Percentiles rank a stretch among this genome's conserved stretches.
Evolutionary conservation across 2,797 vertebrate genomes (phyloP).

Genomic region (Botia almorhae): DNA sequence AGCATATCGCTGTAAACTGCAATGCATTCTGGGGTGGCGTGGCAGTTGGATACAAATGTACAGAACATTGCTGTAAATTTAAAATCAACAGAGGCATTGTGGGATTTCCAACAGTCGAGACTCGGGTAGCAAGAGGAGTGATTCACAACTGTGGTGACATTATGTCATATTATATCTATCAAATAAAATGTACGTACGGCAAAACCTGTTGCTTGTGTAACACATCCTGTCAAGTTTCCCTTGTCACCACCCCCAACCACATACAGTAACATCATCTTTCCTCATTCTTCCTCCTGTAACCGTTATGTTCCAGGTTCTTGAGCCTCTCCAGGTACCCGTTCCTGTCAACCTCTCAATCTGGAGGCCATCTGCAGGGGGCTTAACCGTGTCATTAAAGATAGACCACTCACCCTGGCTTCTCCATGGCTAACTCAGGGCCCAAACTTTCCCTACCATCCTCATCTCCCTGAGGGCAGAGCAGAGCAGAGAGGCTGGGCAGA

Average conservation of each 20-base stretch:
- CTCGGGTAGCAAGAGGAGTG: neutral
- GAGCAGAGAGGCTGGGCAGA: slow-evolving; percentile 39
- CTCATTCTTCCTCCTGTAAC: slow-evolving; percentile 35
- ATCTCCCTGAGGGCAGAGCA: slow-evolving; percentile 63
- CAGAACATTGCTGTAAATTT: neutral
- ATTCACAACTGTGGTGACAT: neutral
- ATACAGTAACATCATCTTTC: neutral
- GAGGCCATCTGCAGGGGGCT: slow-evolving; percentile 79
- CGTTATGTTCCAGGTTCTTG: slow-evolving; percentile 42
- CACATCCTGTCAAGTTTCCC: neutral
- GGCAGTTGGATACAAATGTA: neutral
- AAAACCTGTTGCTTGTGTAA: slow-evolving; percentile 16
- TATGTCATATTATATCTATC: no score
- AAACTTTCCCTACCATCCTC: slow-evolving; percentile 66
- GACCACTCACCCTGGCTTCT: slow-evolving; percentile 64
- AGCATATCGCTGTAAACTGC: neutral
- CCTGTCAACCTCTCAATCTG: slow-evolving; percentile 74
- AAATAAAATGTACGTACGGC: neutral
- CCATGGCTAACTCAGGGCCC: slow-evolving; percentile 53
- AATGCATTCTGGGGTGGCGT: neutral
- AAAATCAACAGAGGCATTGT: neutral
- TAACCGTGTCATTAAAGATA: slow-evolving; percentile 78
- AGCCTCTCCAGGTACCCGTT: slow-evolving; percentile 66
- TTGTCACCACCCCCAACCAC: slow-evolving; percentile 13
- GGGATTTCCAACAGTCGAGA: neutral